Conservation (phyloP, 1,140 invertebrate species). For the Whitmania pigra region DNA sequence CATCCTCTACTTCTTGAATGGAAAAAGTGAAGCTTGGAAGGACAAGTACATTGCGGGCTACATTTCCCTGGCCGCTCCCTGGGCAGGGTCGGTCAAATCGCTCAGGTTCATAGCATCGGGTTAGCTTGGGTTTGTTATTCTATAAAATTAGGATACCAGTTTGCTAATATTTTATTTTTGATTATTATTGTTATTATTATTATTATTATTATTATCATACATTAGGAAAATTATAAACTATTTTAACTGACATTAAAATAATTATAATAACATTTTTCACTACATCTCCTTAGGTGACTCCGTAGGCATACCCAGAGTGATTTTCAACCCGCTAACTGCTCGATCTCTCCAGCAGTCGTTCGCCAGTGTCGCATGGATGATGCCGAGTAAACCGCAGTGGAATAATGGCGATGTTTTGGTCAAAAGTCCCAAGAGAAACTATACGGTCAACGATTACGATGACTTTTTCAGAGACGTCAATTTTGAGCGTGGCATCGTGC, state of each 20-base stretch:
- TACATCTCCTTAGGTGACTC: background rate
- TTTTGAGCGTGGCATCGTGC: constrained; percentile 71
- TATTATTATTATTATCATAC: background rate
- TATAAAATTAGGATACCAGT: too few species aligned
- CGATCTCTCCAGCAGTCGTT: constrained; percentile 58
- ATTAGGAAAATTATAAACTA: too few species aligned
- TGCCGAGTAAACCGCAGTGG: constrained; percentile 86
- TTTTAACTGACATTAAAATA: background rate
- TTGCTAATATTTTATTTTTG: too few species aligned
- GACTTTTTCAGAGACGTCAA: constrained; percentile 70
- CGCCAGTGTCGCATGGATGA: constrained; percentile 70
- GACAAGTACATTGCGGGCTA: constrained; percentile 70
- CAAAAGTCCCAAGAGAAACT: constrained; percentile 61
- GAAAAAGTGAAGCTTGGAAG: constrained; percentile 72
- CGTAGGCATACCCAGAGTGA: constrained; percentile 58
- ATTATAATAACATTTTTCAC: background rate
- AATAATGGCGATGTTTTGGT: constrained; percentile 65
- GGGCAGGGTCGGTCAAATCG: constrained; percentile 83
- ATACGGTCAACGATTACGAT: constrained; percentile 66
- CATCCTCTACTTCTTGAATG: constrained; percentile 69
- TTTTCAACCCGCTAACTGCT: constrained; percentile 71
- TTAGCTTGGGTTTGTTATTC: constrained; percentile 34
- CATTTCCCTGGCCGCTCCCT: constrained; percentile 74
- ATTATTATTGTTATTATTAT: background rate
- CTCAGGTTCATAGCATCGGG: constrained; percentile 85